phyloP scores from a whole-genome alignment of 2,113 vertebrate species.

The Corythornis cristatus region DNA sequence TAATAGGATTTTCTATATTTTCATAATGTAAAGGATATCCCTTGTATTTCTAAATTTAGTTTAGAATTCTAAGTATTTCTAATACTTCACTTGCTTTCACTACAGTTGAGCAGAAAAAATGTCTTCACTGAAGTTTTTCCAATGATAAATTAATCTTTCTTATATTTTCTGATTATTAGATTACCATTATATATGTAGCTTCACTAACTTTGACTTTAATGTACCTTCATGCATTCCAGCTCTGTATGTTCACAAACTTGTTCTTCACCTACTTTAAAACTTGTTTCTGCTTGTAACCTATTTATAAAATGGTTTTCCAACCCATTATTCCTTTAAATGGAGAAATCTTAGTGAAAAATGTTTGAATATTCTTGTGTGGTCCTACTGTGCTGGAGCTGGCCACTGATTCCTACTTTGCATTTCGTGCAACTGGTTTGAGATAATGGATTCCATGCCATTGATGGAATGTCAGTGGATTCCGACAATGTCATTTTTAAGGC shows the following conservation, averaged over 20 bases:
- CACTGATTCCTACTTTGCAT: background rate
- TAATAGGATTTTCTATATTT: background rate
- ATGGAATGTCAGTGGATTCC: too few relatives aligned
- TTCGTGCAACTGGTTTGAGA: background rate
- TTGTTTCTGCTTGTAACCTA: background rate
- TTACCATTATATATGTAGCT: background rate
- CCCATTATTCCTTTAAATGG: background rate
- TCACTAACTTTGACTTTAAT: background rate
- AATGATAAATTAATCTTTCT: background rate
- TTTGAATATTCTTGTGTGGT: background rate
- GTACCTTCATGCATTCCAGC: background rate
- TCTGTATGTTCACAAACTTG: background rate
- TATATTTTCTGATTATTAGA: background rate
- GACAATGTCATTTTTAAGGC: background rate
- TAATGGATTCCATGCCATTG: too few relatives aligned
- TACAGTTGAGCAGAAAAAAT: background rate
- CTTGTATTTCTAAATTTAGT: background rate
- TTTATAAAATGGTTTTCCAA: background rate
- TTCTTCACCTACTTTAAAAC: background rate
- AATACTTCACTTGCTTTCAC: background rate
- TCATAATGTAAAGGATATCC: background rate
- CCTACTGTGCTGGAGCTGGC: accelerated
- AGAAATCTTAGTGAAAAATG: background rate
- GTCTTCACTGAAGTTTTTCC: background rate
- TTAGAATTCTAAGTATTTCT: background rate